A percentile compares a stretch with the other conserved stretches of the same genome.
phyloP scores from a whole-genome alignment of 2,888 invertebrate genomes.

The Xylota sylvarum region DNA sequence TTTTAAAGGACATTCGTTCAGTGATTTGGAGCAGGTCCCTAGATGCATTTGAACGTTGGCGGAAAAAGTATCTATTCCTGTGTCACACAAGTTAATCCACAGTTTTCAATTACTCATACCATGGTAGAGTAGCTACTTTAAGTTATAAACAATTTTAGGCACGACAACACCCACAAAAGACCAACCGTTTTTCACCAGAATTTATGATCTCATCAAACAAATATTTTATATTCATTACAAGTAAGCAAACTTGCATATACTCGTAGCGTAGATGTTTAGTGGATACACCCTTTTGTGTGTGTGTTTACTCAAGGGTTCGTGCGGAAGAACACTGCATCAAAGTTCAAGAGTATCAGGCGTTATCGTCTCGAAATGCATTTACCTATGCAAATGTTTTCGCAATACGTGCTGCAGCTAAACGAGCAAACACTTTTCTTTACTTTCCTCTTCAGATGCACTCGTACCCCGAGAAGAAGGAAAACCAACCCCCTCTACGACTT shows the following conservation, averaged over 20 bases:
- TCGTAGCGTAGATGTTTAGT: not conserved
- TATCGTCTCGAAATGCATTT: conserved; percentile 57
- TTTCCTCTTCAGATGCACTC: conserved; percentile 35
- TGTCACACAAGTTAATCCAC: not conserved
- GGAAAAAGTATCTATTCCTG: not conserved
- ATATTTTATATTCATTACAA: conserved; percentile 39
- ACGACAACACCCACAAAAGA: conserved; percentile 6
- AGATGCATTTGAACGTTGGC: not conserved
- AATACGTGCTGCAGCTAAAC: conserved; percentile 63
- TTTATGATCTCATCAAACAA: conserved; percentile 42
- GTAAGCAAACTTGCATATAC: not conserved
- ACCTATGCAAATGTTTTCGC: conserved; percentile 71
- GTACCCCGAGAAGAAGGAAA: conserved; percentile 8
- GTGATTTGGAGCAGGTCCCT: conserved; percentile 20
- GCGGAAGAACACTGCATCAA: conserved; percentile 19
- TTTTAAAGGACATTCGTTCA: conserved; percentile 5
- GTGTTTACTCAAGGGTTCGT: not conserved
- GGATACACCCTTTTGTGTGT: conserved; percentile 15
- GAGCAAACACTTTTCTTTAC: conserved; percentile 67
- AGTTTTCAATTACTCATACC: conserved; percentile 23
- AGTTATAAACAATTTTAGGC: not conserved
- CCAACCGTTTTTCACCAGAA: not conserved
- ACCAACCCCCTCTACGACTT: not conserved
- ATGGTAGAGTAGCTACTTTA: not conserved
- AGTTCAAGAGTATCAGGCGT: conserved; percentile 34